Evolutionary conservation across 2,888 invertebrate genomes (phyloP), one percentile per base, ranked within the genome.

Genomic region (Drosophila infuscata): DNA sequence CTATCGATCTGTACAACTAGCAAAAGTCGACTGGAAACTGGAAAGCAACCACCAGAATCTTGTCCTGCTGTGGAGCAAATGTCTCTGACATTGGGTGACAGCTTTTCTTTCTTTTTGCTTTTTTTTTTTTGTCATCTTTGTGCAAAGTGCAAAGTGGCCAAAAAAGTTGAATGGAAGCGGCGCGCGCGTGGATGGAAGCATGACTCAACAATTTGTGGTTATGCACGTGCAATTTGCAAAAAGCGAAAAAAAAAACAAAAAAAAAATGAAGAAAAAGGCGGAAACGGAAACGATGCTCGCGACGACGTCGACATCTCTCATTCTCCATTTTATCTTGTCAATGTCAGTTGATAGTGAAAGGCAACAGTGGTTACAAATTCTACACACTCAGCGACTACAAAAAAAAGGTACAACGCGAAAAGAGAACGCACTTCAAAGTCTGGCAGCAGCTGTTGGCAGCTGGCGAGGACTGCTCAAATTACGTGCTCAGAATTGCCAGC

Each of bases 141-240:
- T 51, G 57, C 59, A n/a, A 60, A 46, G 46, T 46, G 46, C 54
- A 62, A 62, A 52, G 36, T 59, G 61, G 67, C 77, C 66, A 67
- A 77, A 75, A 69, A 77, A 46, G 57, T 64, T 73, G 69, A 81
- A 81, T 81, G 73, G 77, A 69, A 69, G 60, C 61, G 51, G 54
- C 62, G 15, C 53, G 57, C 61, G 58, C 17, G 53, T 33, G 60
- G 32, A 62, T 63, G 67, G 64, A 43, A 65, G 68, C 70, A 81
- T 88, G 88, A 88, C 90, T 88, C 90, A 88, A 89, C 88, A 81
- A 74, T 87, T 88, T 88, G 89, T 74, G 88, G 85, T 85, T 89
- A 89, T 89, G 88, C 88, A 87, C 83, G 83, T 83, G 81, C 81
- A 72, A 70, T 58, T 65, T 63, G 62, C 49, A 59, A 53, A 63